phyloP scores from a whole-genome alignment of 2,113 vertebrate species.

The Ranitomeya imitator region DNA sequence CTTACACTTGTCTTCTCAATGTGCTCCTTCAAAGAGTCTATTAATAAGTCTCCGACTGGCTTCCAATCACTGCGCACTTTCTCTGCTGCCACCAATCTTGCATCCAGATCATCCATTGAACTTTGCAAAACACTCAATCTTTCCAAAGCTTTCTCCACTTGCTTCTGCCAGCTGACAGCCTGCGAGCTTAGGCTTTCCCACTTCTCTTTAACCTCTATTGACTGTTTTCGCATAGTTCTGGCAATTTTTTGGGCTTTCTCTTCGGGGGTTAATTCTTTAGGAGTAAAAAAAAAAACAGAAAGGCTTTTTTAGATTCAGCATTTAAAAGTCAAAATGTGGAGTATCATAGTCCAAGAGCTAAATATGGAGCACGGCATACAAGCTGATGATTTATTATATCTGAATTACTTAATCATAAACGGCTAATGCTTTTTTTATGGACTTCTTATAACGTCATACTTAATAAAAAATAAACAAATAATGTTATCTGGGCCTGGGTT shows the following conservation, averaged over 20 bases:
- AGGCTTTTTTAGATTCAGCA: neutral
- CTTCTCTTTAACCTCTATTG: constrained; percentile 88
- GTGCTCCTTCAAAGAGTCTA: constrained; percentile 92
- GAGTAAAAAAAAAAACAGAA: neutral
- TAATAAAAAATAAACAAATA: no score
- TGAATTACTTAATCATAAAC: no score
- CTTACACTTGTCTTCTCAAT: constrained; percentile 88
- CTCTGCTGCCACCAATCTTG: constrained; percentile 83
- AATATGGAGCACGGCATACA: no score
- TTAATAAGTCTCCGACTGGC: constrained; percentile 89
- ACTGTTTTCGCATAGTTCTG: constrained; percentile 93
- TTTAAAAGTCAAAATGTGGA: neutral
- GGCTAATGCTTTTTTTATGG: no score
- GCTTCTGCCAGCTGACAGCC: constrained; percentile 85
- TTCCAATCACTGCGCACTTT: constrained; percentile 84
- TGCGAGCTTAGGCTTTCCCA: constrained; percentile 88
- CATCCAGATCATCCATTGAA: constrained; percentile 91
- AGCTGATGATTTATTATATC: no score
- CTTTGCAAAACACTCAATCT: constrained; percentile 90
- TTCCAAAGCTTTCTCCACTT: constrained; percentile 88
- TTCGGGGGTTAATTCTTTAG: constrained; percentile 87
- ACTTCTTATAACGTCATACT: no score
- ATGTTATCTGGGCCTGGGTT: no score
- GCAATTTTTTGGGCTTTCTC: constrained; percentile 89
- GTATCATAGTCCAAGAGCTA: neutral